A percentile compares a stretch with the other conserved stretches of the same genome.
Evolutionary conservation across 2,888 invertebrate genomes (phyloP).

Genomic region (Tuberolachnus salignus): DNA sequence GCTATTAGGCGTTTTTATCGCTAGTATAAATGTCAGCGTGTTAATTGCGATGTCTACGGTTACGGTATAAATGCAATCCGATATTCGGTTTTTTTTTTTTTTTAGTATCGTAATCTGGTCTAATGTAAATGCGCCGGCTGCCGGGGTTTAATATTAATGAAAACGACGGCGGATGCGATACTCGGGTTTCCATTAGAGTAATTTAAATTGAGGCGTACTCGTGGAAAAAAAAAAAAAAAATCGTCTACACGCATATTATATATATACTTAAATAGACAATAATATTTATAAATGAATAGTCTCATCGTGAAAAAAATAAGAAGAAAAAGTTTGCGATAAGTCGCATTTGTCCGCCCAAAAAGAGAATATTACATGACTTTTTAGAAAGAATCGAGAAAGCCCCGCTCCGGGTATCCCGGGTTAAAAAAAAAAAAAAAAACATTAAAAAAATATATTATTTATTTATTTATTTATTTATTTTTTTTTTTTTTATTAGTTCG

Average conservation of each 20-base stretch:
- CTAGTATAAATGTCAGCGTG: no score
- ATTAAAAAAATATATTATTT: not conserved
- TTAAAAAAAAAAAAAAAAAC: not conserved
- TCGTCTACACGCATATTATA: not conserved
- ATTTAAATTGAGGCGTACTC: conserved; percentile 8
- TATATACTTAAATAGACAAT: no score
- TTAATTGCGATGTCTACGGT: no score
- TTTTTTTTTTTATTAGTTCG: no score
- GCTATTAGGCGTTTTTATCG: no score
- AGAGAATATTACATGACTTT: not conserved
- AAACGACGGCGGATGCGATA: not conserved
- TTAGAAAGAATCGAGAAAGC: no score
- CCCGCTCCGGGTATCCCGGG: not conserved
- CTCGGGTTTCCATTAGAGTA: conserved; percentile 27
- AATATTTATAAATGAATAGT: conserved; percentile 32
- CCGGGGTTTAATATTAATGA: conserved; percentile 5
- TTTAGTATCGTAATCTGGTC: not conserved
- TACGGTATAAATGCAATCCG: not conserved
- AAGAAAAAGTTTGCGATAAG: not conserved
- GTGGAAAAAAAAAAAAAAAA: not conserved
- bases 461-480: no score
- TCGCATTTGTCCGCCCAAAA: not conserved
- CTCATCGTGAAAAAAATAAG: not conserved
- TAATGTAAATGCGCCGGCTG: not conserved
- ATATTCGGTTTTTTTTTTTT: not conserved